A percentile compares a stretch with the other conserved stretches of the same genome.
Evolutionary conservation across 2,888 invertebrate genomes (phyloP).

Genomic region (Steinernema hermaphroditum): DNA sequence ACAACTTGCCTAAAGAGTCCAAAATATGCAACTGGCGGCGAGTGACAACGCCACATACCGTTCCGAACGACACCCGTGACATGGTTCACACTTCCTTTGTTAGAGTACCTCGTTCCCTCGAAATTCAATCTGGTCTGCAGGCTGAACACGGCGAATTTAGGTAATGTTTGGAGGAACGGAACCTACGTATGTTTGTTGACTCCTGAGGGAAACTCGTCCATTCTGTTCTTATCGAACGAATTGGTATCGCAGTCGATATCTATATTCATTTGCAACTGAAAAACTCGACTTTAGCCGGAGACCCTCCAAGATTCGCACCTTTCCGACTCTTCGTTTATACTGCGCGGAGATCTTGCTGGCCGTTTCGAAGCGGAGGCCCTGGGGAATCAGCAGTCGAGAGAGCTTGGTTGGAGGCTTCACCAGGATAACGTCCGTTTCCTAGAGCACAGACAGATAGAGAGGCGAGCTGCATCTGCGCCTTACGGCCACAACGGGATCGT

Average conservation of each 20-base stretch:
- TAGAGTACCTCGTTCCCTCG: constrained; percentile 12
- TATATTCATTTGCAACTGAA: constrained; percentile 4
- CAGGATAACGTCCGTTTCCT: neutral
- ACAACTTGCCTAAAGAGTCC: neutral
- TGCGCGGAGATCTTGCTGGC: neutral
- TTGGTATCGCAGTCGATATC: constrained; percentile 6
- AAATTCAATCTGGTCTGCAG: neutral
- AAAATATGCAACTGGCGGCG: neutral
- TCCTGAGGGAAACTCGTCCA: neutral
- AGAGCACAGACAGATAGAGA: neutral
- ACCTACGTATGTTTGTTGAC: constrained; percentile 1
- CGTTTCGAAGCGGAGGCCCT: neutral
- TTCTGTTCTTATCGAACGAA: neutral
- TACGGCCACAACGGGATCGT: neutral
- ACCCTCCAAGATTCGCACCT: neutral
- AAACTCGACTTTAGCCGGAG: neutral
- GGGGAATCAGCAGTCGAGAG: neutral
- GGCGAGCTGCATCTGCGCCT: neutral
- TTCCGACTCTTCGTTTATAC: neutral
- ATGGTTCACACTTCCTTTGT: constrained; percentile 19
- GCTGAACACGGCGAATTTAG: constrained; percentile 6
- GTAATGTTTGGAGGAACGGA: neutral
- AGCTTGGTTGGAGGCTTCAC: neutral
- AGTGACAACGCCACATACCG: neutral
- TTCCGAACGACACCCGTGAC: neutral